Conservation (phyloP, 2,797 vertebrate genomes). For the Varecia variegata region DNA sequence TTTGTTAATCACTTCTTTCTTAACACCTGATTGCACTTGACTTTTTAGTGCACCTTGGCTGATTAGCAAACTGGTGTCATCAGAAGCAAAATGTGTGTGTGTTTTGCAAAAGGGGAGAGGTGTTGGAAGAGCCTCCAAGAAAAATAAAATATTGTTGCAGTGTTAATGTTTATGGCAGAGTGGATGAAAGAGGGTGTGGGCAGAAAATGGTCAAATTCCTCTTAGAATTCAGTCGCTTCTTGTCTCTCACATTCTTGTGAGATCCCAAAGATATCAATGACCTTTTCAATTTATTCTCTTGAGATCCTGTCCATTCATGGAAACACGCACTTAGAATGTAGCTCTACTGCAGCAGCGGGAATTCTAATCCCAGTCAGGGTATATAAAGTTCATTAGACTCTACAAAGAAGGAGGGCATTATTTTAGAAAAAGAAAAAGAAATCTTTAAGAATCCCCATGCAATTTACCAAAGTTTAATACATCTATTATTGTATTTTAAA, state of each 20-base stretch:
- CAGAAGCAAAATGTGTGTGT: slow-evolving; percentile 48
- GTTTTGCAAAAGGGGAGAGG: background rate
- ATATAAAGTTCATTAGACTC: background rate
- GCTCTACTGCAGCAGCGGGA: background rate
- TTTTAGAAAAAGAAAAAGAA: slow-evolving; percentile 37
- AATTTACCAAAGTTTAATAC: slow-evolving; percentile 54
- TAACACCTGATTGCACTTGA: slow-evolving; percentile 85
- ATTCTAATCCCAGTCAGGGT: slow-evolving; percentile 19
- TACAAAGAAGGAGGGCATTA: background rate
- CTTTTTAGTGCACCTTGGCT: slow-evolving; percentile 80
- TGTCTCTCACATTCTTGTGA: background rate
- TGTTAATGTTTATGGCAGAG: slow-evolving; percentile 48
- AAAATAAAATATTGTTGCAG: slow-evolving; percentile 71
- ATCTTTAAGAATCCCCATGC: slow-evolving; percentile 39
- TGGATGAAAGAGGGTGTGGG: background rate
- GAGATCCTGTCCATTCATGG: background rate
- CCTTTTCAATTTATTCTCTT: slow-evolving; percentile 45
- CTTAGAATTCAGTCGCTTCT: slow-evolving; percentile 12
- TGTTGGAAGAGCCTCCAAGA: background rate
- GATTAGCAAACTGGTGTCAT: slow-evolving; percentile 82
- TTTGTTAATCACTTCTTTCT: slow-evolving; percentile 77
- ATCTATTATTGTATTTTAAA: slow-evolving; percentile 50
- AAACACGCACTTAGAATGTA: background rate
- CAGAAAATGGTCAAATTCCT: background rate
- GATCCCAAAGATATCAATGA: slow-evolving; percentile 1